Percentiles rank a stretch among this genome's conserved stretches.
These are phyloP conservation scores for Ictalurus furcatus DNA, from an alignment of 2,113 vertebrate species.

Conservation along the genomic window DNA sequence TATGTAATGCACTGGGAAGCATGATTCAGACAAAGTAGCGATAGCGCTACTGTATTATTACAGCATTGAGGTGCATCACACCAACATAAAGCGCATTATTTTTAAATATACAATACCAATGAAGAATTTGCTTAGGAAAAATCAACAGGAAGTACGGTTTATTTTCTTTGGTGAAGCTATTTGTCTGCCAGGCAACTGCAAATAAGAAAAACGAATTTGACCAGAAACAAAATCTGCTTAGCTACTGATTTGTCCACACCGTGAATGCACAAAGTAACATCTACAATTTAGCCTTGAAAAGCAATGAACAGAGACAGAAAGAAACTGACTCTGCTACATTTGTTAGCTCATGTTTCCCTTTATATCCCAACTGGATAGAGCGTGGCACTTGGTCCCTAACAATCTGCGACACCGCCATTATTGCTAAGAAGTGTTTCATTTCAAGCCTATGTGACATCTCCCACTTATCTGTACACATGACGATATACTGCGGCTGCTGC, in stretches of 20 bases:
- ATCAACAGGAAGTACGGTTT: neutral
- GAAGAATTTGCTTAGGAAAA: neutral
- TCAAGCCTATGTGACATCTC: constrained; percentile 55
- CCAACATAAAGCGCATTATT: neutral
- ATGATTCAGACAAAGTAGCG: neutral
- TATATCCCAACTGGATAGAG: constrained; percentile 34
- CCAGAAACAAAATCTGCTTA: neutral
- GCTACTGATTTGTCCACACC: constrained; percentile 10
- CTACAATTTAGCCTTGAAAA: neutral
- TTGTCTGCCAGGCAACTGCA: neutral
- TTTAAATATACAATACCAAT: neutral
- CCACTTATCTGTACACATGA: constrained; percentile 60
- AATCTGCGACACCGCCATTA: constrained; percentile 57
- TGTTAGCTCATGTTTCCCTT: constrained; percentile 34
- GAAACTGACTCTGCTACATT: constrained; percentile 29
- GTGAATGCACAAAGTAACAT: neutral
- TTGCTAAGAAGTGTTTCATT: constrained; percentile 54
- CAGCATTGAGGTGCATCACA: neutral
- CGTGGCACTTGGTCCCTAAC: constrained; percentile 47
- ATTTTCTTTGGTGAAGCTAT: neutral
- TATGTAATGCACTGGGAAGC: neutral
- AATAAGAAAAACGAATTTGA: neutral
- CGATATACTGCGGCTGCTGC: constrained; percentile 53
- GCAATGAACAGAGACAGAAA: neutral
- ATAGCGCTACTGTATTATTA: too few species aligned